Evolutionary conservation across 35 echinoderm and acorn worm genomes (phyloP).

Genomic region (Stichopus chloronotus): DNA sequence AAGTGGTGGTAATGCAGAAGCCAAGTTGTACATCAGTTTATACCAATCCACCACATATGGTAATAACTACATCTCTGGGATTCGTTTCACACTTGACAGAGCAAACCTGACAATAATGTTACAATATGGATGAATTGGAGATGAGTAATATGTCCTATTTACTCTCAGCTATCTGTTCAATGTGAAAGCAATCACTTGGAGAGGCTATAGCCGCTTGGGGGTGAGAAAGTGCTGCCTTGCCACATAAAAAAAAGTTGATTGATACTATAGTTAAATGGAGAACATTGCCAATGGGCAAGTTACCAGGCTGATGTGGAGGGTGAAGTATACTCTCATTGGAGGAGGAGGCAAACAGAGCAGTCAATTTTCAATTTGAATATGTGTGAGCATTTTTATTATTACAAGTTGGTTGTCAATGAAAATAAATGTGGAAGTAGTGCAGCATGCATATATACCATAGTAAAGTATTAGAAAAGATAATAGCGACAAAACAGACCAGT

Average conservation of each 20-base stretch:
- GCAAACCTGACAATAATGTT: slow-evolving; percentile 48
- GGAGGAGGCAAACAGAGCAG: neutral
- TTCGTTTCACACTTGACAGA: slow-evolving; percentile 47
- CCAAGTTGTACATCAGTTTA: neutral
- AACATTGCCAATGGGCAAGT: neutral
- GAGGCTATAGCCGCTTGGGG: slow-evolving; percentile 12
- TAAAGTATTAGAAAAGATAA: too few relatives aligned
- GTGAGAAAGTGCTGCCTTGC: slow-evolving; percentile 12
- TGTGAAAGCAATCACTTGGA: slow-evolving; percentile 41
- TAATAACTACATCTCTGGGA: slow-evolving; percentile 28
- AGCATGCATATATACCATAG: too few relatives aligned
- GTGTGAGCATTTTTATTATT: too few relatives aligned
- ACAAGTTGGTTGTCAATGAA: too few relatives aligned
- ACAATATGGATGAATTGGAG: slow-evolving; percentile 31
- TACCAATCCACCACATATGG: slow-evolving; percentile 12
- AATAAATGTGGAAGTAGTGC: too few relatives aligned
- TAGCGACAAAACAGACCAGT: too few relatives aligned
- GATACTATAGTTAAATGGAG: neutral
- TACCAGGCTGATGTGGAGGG: neutral
- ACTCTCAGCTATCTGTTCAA: slow-evolving; percentile 18
- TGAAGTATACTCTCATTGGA: neutral
- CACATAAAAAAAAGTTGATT: slow-evolving; percentile 1
- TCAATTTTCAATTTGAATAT: too few relatives aligned
- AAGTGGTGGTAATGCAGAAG: neutral
- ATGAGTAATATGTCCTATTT: slow-evolving; percentile 53